Base-by-base conservation (phyloP, 2,888 invertebrate genomes). In the Phengaris arion region DNA sequence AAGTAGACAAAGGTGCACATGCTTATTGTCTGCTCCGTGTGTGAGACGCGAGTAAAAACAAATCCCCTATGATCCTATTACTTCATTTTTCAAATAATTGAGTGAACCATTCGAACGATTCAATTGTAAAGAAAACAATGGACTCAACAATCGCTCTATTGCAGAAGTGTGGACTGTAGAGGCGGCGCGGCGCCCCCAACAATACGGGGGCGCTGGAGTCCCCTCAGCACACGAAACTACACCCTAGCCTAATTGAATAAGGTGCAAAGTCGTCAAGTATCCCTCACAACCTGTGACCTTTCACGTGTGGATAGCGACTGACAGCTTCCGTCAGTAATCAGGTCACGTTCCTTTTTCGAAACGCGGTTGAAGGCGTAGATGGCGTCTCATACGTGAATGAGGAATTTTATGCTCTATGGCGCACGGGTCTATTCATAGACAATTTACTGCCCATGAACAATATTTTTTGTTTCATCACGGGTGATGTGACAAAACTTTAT, bases 261-360 rank as follows among this genome's bases (percentile, higher is more conserved):
- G 82, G 86, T 85, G 77, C 78, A 83, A 81, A 83, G 77, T 87
- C 76, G 79, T 79, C 79, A 74, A 68, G 64, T 9, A 45, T 68
- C 70, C 48, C 68, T 46, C 74, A 77, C 74, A 76, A 87, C 87
- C 87, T 88, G 87, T 85, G 87, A 86, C 88, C 85, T 87, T 88
- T 87, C 81, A 82, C 80, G 80, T 77, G 78, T 82, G 84, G 85
- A 86, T 85, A 84, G 87, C 86, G 86, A 81, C 87, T 88, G 89
- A 89, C 90, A 88, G 90, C 86, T 90, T 90, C 91, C 89, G 90
- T 91, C 89, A 86, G 90, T 90, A 93, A 91, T 89, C 93, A 89
- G 92, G 92, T 90, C 93, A 92, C 92, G 93, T 91, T 91, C 90
- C 87, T 90, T 92, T 91, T 91, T 91, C 86, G 89, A 89, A 91